Base-by-base conservation (phyloP, 30 jellyfish, hydroid and myxozoan species). In the Catostylus mosaicus region DNA sequence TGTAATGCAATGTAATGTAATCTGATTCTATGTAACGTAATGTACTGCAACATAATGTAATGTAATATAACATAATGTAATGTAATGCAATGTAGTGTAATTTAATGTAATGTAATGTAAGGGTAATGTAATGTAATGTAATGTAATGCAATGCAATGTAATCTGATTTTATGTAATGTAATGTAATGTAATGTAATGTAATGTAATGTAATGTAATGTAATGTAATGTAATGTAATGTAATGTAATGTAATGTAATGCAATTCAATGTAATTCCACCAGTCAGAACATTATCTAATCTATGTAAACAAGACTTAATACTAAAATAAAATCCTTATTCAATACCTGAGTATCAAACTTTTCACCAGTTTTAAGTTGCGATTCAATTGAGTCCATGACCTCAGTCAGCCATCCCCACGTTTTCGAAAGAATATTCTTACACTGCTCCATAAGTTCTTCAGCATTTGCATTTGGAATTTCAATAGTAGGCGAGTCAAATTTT, bases 361-460 rank as follows among this genome's bases (percentile, higher is more conserved):
- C 80, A 12, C 98, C 98, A 18, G 57, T 74, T 29, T 71, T 54
- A 23, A 91, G 88, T 61, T 91, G 98, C 16, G 26, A 22, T 59
- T 91, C 98, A 30, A 91, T 76, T 0, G 88, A 75, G 60, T 85
- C 65, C 75, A 91, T 77, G 33, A 91, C 86, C 12, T 84, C 75
- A 14, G 50, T 34, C 85, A 86, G 68, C 98, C 98, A 91, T 4
- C 33, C 77, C 96, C 98, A 85, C 3, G 92, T 91, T 1, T 75
- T 45, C 23, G 61, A 82, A 19, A 80, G 74, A 36, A 70, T 20
- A 26, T 33, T 32, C n/a, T 66, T 72, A 37, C 91, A 90, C 8
- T 91, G 84, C 0, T 80, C 66, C 64, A 63, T 73, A 1, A 91
- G 86, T 36, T 48, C 88, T 33, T 78, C 59, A 43, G 81, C 89